A percentile compares a stretch with the other conserved stretches of the same genome.
Conservation (phyloP, 2,888 invertebrate species). For the Caenorhabditis plicata region DNA sequence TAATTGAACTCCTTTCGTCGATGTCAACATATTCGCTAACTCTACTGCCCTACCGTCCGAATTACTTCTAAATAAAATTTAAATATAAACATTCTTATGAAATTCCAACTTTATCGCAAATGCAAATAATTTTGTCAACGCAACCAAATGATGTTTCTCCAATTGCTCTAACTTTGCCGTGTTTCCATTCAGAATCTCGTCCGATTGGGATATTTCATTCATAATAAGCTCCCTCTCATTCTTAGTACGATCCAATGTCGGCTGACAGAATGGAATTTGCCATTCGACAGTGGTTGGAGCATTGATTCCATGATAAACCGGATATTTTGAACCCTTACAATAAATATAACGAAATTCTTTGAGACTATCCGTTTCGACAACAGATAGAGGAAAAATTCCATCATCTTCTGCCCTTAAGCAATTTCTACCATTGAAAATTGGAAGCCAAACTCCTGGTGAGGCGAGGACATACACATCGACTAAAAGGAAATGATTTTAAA, state of each 20-base stretch:
- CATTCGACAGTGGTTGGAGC: constrained; percentile 42
- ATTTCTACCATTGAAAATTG: constrained; percentile 51
- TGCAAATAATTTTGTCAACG: constrained; percentile 53
- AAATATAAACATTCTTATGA: background rate
- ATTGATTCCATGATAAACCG: constrained; percentile 30
- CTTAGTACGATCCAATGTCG: constrained; percentile 29
- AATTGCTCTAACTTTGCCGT: constrained; percentile 14
- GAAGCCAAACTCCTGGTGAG: constrained; percentile 51
- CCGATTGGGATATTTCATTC: constrained; percentile 43
- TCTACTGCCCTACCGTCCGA: constrained; percentile 48
- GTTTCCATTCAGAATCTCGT: constrained; percentile 3
- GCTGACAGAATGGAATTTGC: constrained; percentile 47
- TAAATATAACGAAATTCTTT: constrained; percentile 50
- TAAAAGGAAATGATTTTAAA: constrained; percentile 4
- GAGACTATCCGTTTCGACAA: constrained; percentile 31
- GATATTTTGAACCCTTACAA: constrained; percentile 43
- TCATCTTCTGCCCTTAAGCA: constrained; percentile 40
- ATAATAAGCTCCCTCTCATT: constrained; percentile 47
- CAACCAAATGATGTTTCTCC: constrained; percentile 14
- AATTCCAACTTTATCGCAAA: constrained; percentile 12
- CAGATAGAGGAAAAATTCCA: constrained; percentile 54
- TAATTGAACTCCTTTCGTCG: constrained; percentile 34
- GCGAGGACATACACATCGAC: constrained; percentile 35
- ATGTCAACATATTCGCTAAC: constrained; percentile 39
- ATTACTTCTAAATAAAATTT: constrained; percentile 22